These are phyloP conservation scores for Collichthys lucidus DNA, from an alignment of 2,113 vertebrate genomes.

Conservation along the genomic window DNA sequence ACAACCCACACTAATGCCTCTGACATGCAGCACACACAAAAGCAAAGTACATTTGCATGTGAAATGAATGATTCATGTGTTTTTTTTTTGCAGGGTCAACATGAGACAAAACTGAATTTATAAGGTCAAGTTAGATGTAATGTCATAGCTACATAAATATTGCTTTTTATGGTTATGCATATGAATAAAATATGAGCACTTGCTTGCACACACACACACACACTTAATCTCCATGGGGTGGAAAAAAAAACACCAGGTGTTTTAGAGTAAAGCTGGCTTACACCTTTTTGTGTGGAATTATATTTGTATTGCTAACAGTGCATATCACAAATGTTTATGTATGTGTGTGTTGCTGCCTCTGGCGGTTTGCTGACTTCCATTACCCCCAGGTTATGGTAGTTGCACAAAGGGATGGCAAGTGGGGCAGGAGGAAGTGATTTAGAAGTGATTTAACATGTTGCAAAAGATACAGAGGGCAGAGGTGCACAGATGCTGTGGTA, in stretches of 20 bases:
- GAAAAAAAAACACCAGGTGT: background rate
- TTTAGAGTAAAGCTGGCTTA: background rate
- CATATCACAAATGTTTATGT: background rate
- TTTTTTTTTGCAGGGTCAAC: conserved; percentile 30
- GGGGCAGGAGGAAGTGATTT: conserved; percentile 7
- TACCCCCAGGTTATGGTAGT: conserved; percentile 28
- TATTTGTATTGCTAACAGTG: conserved; percentile 21
- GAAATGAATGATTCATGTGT: conserved; percentile 52
- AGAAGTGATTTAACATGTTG: conserved; percentile 24
- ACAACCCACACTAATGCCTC: conserved; percentile 21
- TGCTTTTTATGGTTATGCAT: conserved; percentile 8
- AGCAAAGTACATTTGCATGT: conserved; percentile 50
- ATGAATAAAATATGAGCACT: conserved; percentile 13
- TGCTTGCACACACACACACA: background rate
- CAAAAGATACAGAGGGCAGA: conserved; percentile 1
- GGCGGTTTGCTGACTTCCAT: conserved; percentile 52
- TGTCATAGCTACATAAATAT: conserved; percentile 33
- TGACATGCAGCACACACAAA: conserved; percentile 28
- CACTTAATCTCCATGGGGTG: background rate
- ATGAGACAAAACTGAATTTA: conserved; percentile 33
- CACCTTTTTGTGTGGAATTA: conserved; percentile 21
- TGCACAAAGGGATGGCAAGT: conserved; percentile 26
- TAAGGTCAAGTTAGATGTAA: conserved; percentile 47
- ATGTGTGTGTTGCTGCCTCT: conserved; percentile 16
- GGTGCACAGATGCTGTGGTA: background rate